phyloP scores from a whole-genome alignment of 2,797 vertebrate species.

The Lagorchestes hirsutus region DNA sequence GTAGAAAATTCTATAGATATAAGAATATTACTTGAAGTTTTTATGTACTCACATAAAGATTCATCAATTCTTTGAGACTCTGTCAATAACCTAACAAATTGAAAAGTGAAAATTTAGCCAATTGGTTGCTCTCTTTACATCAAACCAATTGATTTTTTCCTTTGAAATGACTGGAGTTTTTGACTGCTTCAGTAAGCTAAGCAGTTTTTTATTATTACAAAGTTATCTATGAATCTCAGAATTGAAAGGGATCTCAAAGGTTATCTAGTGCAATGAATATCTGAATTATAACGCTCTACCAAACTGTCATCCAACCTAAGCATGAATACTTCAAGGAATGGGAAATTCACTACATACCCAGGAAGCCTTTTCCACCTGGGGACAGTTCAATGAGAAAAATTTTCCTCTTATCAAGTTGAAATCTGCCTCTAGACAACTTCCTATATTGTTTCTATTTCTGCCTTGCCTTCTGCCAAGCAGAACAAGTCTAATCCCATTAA shows the following conservation, averaged over 20 bases:
- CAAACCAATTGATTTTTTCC: background rate
- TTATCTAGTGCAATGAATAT: background rate
- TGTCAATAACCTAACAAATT: background rate
- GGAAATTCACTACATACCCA: background rate
- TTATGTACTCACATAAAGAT: conserved; percentile 33
- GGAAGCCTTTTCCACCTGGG: background rate
- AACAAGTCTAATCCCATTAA: conserved; percentile 6
- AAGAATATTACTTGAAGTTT: conserved; percentile 34
- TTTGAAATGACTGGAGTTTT: background rate
- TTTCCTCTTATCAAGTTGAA: conserved; percentile 6
- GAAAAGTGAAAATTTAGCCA: background rate
- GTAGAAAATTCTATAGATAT: conserved; percentile 34
- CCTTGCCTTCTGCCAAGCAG: background rate
- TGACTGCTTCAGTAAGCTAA: background rate
- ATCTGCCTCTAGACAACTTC: conserved; percentile 7
- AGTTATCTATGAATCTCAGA: background rate
- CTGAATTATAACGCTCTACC: background rate
- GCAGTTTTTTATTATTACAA: background rate
- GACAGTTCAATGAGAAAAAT: background rate
- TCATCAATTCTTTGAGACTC: background rate
- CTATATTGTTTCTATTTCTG: conserved; percentile 9
- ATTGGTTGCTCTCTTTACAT: background rate
- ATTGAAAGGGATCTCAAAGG: background rate
- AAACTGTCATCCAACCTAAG: background rate
- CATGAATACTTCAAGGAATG: background rate